A percentile compares a stretch with the other conserved stretches of the same genome.
Evolutionary conservation across 2,113 vertebrate species (phyloP).

Genomic region (Scomber scombrus): DNA sequence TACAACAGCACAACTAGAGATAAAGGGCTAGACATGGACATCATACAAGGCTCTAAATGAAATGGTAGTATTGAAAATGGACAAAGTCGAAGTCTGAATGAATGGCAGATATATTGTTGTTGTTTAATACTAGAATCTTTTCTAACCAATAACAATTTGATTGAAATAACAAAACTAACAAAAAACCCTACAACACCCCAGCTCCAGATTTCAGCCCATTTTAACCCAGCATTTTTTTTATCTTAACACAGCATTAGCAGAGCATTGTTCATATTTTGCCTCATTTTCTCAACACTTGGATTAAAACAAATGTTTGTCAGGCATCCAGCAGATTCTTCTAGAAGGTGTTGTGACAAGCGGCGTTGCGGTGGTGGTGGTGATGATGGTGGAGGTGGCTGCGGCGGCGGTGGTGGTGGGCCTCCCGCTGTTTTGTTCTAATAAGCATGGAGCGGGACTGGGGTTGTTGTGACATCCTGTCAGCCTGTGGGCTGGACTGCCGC

Average conservation of each 20-base stretch:
- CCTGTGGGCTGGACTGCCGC: conserved; percentile 77
- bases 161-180: too few species aligned
- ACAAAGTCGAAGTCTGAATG: not conserved
- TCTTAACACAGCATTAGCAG: not conserved
- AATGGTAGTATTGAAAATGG: conserved; percentile 3
- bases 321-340: conserved; percentile 33
- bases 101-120: not conserved
- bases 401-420: conserved; percentile 54
- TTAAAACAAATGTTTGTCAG: conserved; percentile 45
- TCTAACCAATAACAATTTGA: not conserved
- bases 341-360: conserved; percentile 70
- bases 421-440: conserved; percentile 78
- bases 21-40: not conserved
- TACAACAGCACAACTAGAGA: not conserved
- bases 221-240: not conserved
- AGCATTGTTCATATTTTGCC: conserved; percentile 1
- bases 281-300: not conserved
- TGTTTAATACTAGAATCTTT: not conserved
- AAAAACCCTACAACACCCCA: not conserved
- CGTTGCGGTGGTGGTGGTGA: conserved; percentile 19
- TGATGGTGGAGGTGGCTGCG: not conserved
- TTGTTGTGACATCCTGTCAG: conserved; percentile 83
- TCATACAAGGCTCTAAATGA: not conserved
- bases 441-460: conserved; percentile 67
- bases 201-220: not conserved